phyloP scores from a whole-genome alignment of 2,888 invertebrate species.

The Trichacis sp. region DNA sequence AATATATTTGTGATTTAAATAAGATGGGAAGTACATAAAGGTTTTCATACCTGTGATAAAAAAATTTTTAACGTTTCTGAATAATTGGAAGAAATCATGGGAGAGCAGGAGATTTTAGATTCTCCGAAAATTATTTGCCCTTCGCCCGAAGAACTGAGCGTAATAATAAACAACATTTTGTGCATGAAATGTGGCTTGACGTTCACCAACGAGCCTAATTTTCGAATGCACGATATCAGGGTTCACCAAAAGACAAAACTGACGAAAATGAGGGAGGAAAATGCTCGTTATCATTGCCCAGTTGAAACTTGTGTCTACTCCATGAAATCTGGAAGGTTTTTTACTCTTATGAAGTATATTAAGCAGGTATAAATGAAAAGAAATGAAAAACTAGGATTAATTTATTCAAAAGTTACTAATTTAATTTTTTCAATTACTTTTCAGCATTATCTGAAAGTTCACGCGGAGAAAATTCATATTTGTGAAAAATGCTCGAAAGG shows the following conservation, averaged over 20 bases:
- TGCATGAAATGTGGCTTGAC: slow-evolving; percentile 61
- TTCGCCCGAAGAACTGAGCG: slow-evolving; percentile 58
- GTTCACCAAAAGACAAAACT: slow-evolving; percentile 60
- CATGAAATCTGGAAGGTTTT: slow-evolving; percentile 55
- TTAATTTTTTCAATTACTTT: slow-evolving; percentile 35
- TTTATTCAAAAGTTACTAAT: background rate
- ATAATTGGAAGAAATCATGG: slow-evolving; percentile 18
- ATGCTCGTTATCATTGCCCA: slow-evolving; percentile 63
- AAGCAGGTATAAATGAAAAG: slow-evolving; percentile 59
- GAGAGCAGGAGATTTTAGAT: slow-evolving; percentile 16
- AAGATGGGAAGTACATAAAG: too few relatives aligned
- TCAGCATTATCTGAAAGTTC: slow-evolving; percentile 69
- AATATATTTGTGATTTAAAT: too few relatives aligned
- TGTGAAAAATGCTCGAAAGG: slow-evolving; percentile 64
- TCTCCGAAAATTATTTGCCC: slow-evolving; percentile 58
- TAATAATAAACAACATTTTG: slow-evolving; percentile 59
- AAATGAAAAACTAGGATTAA: background rate
- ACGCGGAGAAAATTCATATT: slow-evolving; percentile 65
- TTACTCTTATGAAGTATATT: slow-evolving; percentile 64
- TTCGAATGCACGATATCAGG: slow-evolving; percentile 62
- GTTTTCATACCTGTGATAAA: too few relatives aligned
- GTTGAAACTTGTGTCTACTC: slow-evolving; percentile 61
- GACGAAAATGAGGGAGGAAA: slow-evolving; percentile 51
- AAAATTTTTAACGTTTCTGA: too few relatives aligned
- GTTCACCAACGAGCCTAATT: slow-evolving; percentile 60